phyloP scores from a whole-genome alignment of 2,888 invertebrate genomes.

The Oxycera nigricornis region DNA sequence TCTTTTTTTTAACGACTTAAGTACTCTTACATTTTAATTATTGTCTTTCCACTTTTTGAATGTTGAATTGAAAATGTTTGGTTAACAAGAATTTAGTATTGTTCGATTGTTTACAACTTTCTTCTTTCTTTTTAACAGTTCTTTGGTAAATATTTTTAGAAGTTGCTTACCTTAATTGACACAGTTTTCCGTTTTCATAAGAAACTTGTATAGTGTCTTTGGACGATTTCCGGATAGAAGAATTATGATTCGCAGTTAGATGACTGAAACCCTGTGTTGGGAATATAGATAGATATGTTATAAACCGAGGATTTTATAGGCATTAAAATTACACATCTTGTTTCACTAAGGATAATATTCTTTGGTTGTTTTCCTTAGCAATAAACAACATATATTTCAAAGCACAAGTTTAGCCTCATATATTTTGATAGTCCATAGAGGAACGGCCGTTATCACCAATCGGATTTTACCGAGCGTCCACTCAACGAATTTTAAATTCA shows the following conservation, averaged over 20 bases:
- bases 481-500: no score
- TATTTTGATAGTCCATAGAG: no score
- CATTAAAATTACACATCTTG: no score
- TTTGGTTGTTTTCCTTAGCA: no score
- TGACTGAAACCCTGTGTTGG: neutral
- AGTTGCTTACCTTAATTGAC: constrained; percentile 36
- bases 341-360: no score
- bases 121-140: neutral
- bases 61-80: no score
- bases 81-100: neutral
- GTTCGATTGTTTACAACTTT: constrained; percentile 8
- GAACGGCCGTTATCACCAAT: no score
- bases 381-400: no score
- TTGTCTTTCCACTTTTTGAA: constrained; percentile 30
- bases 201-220: neutral
- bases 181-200: constrained; percentile 32
- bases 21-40: constrained; percentile 29
- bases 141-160: neutral
- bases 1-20: neutral
- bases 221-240: neutral
- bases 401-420: no score
- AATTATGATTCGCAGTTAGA: neutral
- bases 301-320: no score
- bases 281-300: no score
- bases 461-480: no score